Evolutionary conservation across 2,888 invertebrate genomes (phyloP).

Genomic region (Ceramica pisi): DNA sequence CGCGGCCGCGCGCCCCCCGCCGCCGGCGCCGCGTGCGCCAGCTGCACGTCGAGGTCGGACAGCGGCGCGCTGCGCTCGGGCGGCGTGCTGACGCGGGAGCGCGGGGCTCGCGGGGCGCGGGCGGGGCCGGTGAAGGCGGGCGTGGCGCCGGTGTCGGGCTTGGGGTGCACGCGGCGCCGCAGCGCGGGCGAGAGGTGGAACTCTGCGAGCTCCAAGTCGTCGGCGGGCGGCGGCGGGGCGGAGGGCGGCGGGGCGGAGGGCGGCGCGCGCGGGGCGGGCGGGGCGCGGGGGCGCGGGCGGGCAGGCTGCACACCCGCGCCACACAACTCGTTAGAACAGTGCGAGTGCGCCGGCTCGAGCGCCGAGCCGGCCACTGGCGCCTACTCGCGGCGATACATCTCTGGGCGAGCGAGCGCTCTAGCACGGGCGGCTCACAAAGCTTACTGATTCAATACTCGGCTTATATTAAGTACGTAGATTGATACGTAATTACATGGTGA

Average conservation of each 20-base stretch:
- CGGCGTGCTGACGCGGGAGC: conserved; percentile 80
- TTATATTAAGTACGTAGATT: conserved; percentile 28
- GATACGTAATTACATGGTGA: not conserved
- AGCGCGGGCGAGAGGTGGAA: conserved; percentile 54
- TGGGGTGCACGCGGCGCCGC: conserved; percentile 67
- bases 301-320: conserved; percentile 62
- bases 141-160: conserved; percentile 20
- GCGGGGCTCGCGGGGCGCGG: conserved; percentile 5
- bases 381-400: conserved; percentile 14
- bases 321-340: conserved; percentile 63
- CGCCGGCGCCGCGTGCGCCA: conserved; percentile 64
- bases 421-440: conserved; percentile 10
- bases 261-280: conserved; percentile 39
- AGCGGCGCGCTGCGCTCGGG: conserved; percentile 85
- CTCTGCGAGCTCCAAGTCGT: conserved; percentile 54
- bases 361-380: conserved; percentile 36
- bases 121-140: conserved; percentile 41
- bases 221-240: conserved; percentile 63
- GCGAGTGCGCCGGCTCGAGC: conserved; percentile 37
- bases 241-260: conserved; percentile 58
- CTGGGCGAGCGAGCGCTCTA: conserved; percentile 12
- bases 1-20: conserved; percentile 18
- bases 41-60: conserved; percentile 77
- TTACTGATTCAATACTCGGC: conserved; percentile 41
- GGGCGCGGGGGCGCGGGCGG: conserved; percentile 44